Conservation (phyloP, 2,888 invertebrate genomes). For the Meteorus colon region DNA sequence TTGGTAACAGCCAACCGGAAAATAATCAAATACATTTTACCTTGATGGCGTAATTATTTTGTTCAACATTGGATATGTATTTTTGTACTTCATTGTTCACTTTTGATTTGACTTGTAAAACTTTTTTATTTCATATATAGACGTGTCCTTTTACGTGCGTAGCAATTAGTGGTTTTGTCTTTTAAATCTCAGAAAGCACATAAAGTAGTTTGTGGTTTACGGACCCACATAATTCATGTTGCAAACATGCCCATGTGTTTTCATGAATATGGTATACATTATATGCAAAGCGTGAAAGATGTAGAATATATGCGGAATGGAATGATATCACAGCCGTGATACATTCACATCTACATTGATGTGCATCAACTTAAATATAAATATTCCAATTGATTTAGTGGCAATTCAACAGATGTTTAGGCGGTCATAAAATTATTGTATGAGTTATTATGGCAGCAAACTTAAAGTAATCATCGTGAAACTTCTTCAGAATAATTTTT, state of each 20-base stretch:
- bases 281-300: too few relatives aligned
- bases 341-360: too few relatives aligned
- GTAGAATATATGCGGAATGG: too few relatives aligned
- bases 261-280: too few relatives aligned
- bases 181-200: not conserved
- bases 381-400: not conserved
- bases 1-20: too few relatives aligned
- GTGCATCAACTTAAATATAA: not conserved
- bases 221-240: not conserved
- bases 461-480: not conserved
- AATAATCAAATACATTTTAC: too few relatives aligned
- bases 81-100: not conserved
- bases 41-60: too few relatives aligned
- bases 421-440: not conserved
- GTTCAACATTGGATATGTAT: too few relatives aligned
- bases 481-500: not conserved
- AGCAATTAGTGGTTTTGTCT: slow-evolving; percentile 8
- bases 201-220: not conserved
- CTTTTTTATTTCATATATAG: not conserved
- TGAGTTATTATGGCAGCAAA: not conserved
- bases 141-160: not conserved
- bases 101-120: too few relatives aligned
- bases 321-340: too few relatives aligned
- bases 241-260: not conserved
- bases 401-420: not conserved